These are phyloP conservation scores for Lindbergichthys nudifrons DNA, from an alignment of 2,797 vertebrate genomes.

Conservation along the genomic window DNA sequence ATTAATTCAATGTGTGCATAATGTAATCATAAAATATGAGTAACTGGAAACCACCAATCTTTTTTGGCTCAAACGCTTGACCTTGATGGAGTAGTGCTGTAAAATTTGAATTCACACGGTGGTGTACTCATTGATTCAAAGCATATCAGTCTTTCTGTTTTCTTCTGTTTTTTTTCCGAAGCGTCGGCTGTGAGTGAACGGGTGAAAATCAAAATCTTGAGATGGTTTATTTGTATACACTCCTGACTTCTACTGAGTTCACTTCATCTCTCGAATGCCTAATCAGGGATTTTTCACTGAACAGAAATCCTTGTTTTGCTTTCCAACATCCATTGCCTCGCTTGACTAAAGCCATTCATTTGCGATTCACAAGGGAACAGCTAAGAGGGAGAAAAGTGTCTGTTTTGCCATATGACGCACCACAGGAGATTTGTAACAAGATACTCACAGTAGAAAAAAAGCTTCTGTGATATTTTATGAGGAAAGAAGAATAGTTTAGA, in stretches of 20 bases:
- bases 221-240: not conserved
- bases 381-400: not conserved
- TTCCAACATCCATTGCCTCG: not conserved
- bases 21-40: slow-evolving; percentile 8
- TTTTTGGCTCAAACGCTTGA: slow-evolving; percentile 12
- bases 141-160: not conserved
- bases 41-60: not conserved
- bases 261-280: slow-evolving; percentile 7
- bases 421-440: not conserved
- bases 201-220: not conserved
- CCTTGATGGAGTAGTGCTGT: slow-evolving; percentile 36
- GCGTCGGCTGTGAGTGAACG: not conserved
- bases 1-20: slow-evolving; percentile 4
- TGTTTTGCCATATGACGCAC: not conserved
- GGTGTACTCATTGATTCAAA: slow-evolving; percentile 19
- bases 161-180: not conserved
- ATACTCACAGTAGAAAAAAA: not conserved
- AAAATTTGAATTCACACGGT: slow-evolving; percentile 10
- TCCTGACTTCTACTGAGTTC: not conserved
- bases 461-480: slow-evolving; percentile 9
- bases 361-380: not conserved
- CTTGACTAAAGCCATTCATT: slow-evolving; percentile 22
- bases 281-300: slow-evolving; percentile 25
- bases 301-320: slow-evolving; percentile 12
- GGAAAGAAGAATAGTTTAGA: not conserved